Percentiles rank a stretch among this genome's conserved stretches.
These are phyloP conservation scores for Auanema freiburgensis DNA, from an alignment of 2,888 invertebrate genomes.

Conservation along the genomic window DNA sequence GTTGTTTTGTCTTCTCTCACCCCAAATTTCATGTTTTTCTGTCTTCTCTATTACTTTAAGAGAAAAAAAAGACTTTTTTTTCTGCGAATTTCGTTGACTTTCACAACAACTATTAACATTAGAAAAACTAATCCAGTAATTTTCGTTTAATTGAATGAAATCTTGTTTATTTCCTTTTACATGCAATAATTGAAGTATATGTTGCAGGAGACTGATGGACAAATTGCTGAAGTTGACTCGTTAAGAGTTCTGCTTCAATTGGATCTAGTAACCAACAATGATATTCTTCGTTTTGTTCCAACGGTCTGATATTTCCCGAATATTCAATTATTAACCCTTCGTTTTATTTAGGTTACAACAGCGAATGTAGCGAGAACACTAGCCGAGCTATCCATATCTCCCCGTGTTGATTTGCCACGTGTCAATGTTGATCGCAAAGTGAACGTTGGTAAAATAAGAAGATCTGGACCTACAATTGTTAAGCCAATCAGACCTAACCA, in stretches of 20 bases:
- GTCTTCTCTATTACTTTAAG: too few relatives aligned
- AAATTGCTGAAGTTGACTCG: conserved; percentile 34
- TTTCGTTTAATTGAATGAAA: too few relatives aligned
- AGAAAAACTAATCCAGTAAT: too few relatives aligned
- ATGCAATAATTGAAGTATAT: conserved; percentile 2
- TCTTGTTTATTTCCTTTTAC: background rate
- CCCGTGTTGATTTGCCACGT: conserved; percentile 33
- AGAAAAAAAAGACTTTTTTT: too few relatives aligned
- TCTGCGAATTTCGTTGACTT: background rate
- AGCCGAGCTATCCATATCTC: conserved; percentile 42
- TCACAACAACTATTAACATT: too few relatives aligned
- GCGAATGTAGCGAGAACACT: conserved; percentile 43
- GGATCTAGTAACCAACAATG: conserved; percentile 17
- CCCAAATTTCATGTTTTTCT: too few relatives aligned
- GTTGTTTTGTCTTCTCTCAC: background rate
- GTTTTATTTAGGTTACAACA: conserved; percentile 34
- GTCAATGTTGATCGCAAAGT: conserved; percentile 17
- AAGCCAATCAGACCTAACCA: conserved; percentile 33
- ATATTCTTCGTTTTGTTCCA: conserved; percentile 1
- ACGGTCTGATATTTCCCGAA: conserved; percentile 1
- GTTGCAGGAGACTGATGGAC: conserved; percentile 29
- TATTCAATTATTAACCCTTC: background rate
- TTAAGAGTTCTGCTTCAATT: conserved; percentile 29
- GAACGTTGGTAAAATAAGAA: conserved; percentile 11
- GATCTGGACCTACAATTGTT: conserved; percentile 30